Conservation (phyloP, 1,140 invertebrate genomes). For the Drosophila fuyamai region DNA sequence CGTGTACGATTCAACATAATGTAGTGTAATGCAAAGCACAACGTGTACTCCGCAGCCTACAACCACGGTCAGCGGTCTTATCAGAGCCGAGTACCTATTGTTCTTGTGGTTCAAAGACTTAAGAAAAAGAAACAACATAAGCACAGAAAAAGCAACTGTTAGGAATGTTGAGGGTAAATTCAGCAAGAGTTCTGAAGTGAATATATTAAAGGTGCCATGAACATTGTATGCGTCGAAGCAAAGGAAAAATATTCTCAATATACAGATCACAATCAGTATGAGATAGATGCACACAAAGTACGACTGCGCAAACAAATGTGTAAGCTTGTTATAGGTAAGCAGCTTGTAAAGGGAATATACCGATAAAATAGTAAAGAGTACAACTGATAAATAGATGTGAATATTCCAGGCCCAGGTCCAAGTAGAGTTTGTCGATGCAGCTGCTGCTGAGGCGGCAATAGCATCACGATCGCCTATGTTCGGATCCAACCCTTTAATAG, state of each 20-base stretch:
- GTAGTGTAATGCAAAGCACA: slow-evolving; percentile 90
- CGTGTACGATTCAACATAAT: slow-evolving; percentile 89
- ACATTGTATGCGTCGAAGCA: slow-evolving; percentile 96
- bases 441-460: slow-evolving; percentile 73
- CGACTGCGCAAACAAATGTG: slow-evolving; percentile 91
- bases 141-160: slow-evolving; percentile 92
- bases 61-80: slow-evolving; percentile 90
- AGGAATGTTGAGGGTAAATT: slow-evolving; percentile 93
- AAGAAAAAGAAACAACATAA: slow-evolving; percentile 93
- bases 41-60: slow-evolving; percentile 91
- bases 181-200: slow-evolving; percentile 92
- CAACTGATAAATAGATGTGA: slow-evolving; percentile 93
- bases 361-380: slow-evolving; percentile 92
- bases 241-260: slow-evolving; percentile 92
- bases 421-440: slow-evolving; percentile 85
- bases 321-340: slow-evolving; percentile 91
- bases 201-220: slow-evolving; percentile 90
- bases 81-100: slow-evolving; percentile 88
- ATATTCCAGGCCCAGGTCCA: slow-evolving; percentile 95
- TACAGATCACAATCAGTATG: slow-evolving; percentile 91
- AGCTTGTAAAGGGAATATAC: slow-evolving; percentile 93
- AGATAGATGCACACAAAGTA: slow-evolving; percentile 94
- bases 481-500: slow-evolving; percentile 24
- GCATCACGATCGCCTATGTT: slow-evolving; percentile 61
- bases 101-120: slow-evolving; percentile 89